Conservation (phyloP, 2,888 invertebrate species). For the Endomychus coccineus region DNA sequence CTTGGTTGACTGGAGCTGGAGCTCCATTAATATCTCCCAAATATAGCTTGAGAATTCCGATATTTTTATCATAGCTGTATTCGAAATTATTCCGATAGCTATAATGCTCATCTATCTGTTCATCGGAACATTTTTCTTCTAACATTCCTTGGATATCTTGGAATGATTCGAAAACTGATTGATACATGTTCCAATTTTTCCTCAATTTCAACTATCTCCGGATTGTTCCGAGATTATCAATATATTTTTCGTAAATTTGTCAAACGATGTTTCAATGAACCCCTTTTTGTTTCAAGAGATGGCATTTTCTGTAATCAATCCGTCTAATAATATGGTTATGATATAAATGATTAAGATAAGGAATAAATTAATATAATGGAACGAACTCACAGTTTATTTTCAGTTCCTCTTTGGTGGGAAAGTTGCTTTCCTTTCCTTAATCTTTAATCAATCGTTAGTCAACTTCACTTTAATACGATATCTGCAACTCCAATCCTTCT, state of each 20-base stretch:
- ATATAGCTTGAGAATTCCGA: conserved; percentile 2
- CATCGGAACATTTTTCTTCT: conserved; percentile 1
- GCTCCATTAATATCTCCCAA: background rate
- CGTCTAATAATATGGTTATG: no score
- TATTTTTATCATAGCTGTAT: conserved; percentile 1
- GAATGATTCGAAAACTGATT: background rate
- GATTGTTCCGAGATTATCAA: no score
- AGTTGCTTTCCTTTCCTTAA: no score
- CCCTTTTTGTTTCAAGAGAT: conserved; percentile 1
- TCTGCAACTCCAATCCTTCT: no score
- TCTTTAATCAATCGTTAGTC: no score
- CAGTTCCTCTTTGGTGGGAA: background rate
- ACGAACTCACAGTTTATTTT: conserved; percentile 2
- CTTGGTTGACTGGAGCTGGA: background rate
- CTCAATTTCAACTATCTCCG: no score
- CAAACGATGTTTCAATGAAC: conserved; percentile 4
- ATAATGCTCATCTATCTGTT: conserved; percentile 1
- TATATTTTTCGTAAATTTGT: no score
- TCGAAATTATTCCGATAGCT: background rate
- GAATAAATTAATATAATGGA: background rate
- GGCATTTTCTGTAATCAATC: conserved; percentile 1
- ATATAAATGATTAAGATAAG: no score
- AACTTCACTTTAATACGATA: no score
- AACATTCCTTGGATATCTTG: conserved; percentile 2
- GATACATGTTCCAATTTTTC: background rate